Conservation (phyloP, 23 tunicate species). For the Clavelina lepadiformis region DNA sequence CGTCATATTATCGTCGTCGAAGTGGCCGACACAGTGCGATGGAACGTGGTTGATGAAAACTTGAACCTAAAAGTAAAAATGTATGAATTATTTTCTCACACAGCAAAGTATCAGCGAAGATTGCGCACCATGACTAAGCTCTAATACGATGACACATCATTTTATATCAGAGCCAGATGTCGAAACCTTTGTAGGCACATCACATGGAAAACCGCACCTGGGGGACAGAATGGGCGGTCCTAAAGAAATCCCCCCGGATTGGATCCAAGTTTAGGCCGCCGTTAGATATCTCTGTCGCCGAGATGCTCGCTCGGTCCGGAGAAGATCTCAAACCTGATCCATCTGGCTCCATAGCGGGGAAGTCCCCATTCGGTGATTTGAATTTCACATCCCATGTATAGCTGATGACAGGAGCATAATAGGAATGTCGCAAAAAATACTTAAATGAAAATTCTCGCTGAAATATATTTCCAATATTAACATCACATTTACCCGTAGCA, state of each 20-base stretch:
- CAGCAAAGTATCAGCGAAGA: too few species aligned
- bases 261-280: constrained; percentile 60
- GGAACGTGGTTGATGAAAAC: constrained; percentile 57
- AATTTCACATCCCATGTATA: background rate
- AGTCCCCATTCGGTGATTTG: background rate
- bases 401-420: too few species aligned
- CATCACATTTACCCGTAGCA: constrained; percentile 41
- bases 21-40: constrained; percentile 37
- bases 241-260: constrained; percentile 64
- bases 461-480: too few species aligned
- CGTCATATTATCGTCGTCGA: constrained; percentile 20
- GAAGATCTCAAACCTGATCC: background rate
- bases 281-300: background rate
- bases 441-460: too few species aligned
- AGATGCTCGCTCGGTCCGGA: background rate
- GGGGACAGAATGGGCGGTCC: constrained; percentile 61
- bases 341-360: background rate
- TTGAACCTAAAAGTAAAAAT: constrained; percentile 40
- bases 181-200: too few species aligned
- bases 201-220: too few species aligned
- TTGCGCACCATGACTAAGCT: too few species aligned
- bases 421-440: too few species aligned
- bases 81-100: too few species aligned
- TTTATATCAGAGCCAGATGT: too few species aligned
- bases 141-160: too few species aligned